These are phyloP conservation scores for Sminthurinus aureus DNA, from an alignment of 2,888 invertebrate genomes.

Conservation along the genomic window DNA sequence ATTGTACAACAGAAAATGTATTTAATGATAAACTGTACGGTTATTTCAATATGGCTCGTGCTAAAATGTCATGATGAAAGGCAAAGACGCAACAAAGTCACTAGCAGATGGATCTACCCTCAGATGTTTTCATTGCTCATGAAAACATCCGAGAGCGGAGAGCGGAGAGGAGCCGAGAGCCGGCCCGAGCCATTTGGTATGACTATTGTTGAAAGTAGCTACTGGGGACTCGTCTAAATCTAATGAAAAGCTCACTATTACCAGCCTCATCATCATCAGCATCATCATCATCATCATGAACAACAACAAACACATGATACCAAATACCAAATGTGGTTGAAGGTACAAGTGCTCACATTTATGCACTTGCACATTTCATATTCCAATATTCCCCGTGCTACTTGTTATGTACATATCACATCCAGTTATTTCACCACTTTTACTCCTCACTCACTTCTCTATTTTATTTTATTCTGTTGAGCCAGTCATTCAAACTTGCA, in stretches of 20 bases:
- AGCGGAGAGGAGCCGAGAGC: no score
- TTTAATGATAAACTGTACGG: no score
- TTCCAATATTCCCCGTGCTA: background rate
- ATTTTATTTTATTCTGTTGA: no score
- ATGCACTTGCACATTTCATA: no score
- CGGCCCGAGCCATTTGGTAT: slow-evolving; percentile 49
- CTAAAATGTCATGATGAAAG: no score
- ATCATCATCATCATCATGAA: background rate
- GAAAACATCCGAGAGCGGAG: no score
- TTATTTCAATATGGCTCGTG: no score
- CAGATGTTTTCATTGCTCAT: slow-evolving; percentile 36
- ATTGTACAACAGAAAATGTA: no score
- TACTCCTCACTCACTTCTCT: no score
- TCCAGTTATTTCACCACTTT: background rate
- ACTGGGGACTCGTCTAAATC: slow-evolving; percentile 56
- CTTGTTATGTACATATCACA: background rate
- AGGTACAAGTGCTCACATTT: background rate
- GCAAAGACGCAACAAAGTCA: background rate
- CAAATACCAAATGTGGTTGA: background rate
- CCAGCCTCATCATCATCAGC: slow-evolving; percentile 25
- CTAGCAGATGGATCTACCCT: background rate
- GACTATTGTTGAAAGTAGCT: background rate
- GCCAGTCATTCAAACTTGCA: background rate
- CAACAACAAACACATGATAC: background rate
- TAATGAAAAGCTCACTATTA: slow-evolving; percentile 55